phyloP scores from a whole-genome alignment of 2,888 invertebrate genomes.

The Belgica antarctica region DNA sequence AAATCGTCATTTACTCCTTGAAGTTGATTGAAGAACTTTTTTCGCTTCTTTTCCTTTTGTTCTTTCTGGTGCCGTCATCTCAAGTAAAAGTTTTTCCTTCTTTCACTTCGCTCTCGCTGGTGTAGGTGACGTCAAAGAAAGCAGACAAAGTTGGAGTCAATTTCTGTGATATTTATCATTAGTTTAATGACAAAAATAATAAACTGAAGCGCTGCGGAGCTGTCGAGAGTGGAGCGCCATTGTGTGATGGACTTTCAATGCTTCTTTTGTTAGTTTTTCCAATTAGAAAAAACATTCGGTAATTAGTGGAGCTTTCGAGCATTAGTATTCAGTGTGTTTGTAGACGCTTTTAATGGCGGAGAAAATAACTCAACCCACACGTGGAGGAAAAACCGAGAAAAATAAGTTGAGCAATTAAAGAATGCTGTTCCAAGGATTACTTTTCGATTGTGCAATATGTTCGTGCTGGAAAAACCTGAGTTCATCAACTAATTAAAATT shows the following conservation, averaged over 20 bases:
- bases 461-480: not conserved
- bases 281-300: not conserved
- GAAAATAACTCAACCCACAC: not conserved
- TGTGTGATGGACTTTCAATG: not conserved
- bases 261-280: not conserved
- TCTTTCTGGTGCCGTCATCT: not conserved
- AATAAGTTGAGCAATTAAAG: slow-evolving; percentile 11
- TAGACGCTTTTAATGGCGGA: not conserved
- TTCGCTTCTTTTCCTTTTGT: no score
- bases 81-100: not conserved
- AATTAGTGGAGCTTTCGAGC: not conserved
- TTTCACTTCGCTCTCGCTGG: not conserved
- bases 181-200: slow-evolving; percentile 21
- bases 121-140: slow-evolving; percentile 17
- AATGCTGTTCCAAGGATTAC: slow-evolving; percentile 12
- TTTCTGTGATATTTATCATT: not conserved
- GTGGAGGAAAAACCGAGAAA: slow-evolving; percentile 2
- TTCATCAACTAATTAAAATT: slow-evolving; percentile 11
- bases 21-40: not conserved
- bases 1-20: slow-evolving; percentile 9
- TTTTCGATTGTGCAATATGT: not conserved
- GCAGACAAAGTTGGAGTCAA: not conserved
- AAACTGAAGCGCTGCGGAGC: not conserved
- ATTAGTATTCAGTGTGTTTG: not conserved
- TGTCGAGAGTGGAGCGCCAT: not conserved